Conservation (phyloP, 2,113 vertebrate species). For the Sporophila hypoxantha region DNA sequence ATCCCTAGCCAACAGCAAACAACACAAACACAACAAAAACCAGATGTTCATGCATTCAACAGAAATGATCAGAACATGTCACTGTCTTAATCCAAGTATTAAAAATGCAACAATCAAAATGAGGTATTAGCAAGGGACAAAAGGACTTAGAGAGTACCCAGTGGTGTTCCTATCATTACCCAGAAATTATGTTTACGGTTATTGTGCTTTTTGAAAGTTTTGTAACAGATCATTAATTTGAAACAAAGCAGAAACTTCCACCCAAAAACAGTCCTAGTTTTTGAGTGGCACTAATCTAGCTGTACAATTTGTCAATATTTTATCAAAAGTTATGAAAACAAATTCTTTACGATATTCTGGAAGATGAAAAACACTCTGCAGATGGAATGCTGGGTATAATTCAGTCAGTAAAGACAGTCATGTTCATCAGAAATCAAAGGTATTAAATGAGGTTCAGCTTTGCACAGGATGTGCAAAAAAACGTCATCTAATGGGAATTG, state of each 20-base stretch:
- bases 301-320: neutral
- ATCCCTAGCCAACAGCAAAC: constrained; percentile 41
- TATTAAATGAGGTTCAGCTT: neutral
- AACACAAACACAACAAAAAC: constrained; percentile 21
- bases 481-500: neutral
- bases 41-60: constrained; percentile 17
- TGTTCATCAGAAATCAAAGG: neutral
- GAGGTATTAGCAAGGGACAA: constrained; percentile 29
- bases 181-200: neutral
- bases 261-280: neutral
- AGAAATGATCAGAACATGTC: constrained; percentile 42
- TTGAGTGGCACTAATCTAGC: neutral
- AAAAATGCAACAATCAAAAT: constrained; percentile 50
- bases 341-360: neutral
- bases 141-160: neutral
- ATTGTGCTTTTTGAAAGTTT: neutral
- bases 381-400: neutral
- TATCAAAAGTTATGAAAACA: neutral
- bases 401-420: neutral
- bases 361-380: constrained; percentile 2
- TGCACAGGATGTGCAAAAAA: neutral
- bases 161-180: neutral
- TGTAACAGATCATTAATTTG: neutral
- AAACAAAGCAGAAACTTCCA: neutral
- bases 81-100: constrained; percentile 40